Evolutionary conservation across 2,888 invertebrate species (phyloP), one percentile per base, ranked within the genome.

Genomic region (Ischnura elegans): DNA sequence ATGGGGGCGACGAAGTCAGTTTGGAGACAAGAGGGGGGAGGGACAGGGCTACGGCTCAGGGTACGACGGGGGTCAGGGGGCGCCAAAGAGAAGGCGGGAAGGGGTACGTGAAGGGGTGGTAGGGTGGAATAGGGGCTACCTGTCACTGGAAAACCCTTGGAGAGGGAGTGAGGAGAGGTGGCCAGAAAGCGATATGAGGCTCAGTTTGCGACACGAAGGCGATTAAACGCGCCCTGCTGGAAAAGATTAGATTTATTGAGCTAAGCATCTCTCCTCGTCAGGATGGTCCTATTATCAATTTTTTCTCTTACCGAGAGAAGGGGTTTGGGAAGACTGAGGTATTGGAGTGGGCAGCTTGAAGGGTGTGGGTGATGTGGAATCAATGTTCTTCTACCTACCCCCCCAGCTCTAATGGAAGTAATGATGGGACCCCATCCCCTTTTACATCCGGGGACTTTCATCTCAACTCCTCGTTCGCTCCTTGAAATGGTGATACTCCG

Each of bases 171-270:
- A n/a, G 85, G 46, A 86, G 86, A 86, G 86, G 46, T 42, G 86
- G 86, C n/a, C 76, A 13, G 76, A 76, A 76, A 76, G 86, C 90
- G 90, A 90, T 90, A 90, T 90, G 90, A 90, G 90, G 61, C 61
- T 90, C 61, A 87, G 87, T 55, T 42, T 61, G 87, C 42, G 87
- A 87, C 87, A 87, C 51, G 51, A 87, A 87, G 87, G 61, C 90
- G 90, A 90, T 90, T 90, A 87, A 87, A 42, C 19, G 51, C 51
- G 87, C 36, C 42, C n/a, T 76, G 76, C 45, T n/a, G 61, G 61
- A 43, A 90, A 90, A 90, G 87, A 87, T 87, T 87, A 61, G 90
- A 90, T 90, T 90, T 61, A 90, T 90, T 43, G 61, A 36, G 43
- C 90, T 87, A 87, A 87, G 87, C 87, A 55, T 87, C 55, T 55